A percentile compares a stretch with the other conserved stretches of the same genome.
phyloP scores from a whole-genome alignment of 2,888 invertebrate genomes.

The Acrobasis repandana region DNA sequence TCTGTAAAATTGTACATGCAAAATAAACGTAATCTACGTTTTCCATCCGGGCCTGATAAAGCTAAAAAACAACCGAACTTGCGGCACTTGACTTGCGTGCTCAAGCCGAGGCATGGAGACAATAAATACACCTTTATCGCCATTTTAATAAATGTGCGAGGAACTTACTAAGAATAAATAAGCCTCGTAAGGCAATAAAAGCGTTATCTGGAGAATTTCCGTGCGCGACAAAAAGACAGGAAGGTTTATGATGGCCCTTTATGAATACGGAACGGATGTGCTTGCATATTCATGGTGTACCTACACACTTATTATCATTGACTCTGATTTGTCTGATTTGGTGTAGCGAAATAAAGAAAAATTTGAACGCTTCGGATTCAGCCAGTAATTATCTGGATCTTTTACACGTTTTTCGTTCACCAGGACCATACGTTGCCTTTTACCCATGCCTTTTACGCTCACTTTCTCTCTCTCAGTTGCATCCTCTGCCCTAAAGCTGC shows the following conservation, averaged over 20 bases:
- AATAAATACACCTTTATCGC: conserved; percentile 79
- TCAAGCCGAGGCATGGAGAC: conserved; percentile 60
- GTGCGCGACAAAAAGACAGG: conserved; percentile 46
- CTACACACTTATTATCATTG: conserved; percentile 33
- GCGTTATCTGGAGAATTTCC: conserved; percentile 54
- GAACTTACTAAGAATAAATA: conserved; percentile 70
- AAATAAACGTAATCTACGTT: background rate
- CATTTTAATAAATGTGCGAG: conserved; percentile 77
- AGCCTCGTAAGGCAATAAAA: conserved; percentile 61
- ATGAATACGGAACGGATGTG: conserved; percentile 45
- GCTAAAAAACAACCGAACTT: conserved; percentile 28
- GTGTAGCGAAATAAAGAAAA: background rate
- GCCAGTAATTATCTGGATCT: background rate
- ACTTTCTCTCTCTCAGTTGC: too few species aligned
- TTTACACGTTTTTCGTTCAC: too few species aligned
- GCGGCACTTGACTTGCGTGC: conserved; percentile 62
- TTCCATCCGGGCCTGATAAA: background rate
- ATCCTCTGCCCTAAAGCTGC: too few species aligned
- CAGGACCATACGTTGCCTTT: too few species aligned
- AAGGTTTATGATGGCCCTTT: conserved; percentile 53
- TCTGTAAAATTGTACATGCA: background rate
- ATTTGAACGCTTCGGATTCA: background rate
- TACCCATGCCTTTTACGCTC: too few species aligned
- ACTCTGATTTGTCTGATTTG: background rate
- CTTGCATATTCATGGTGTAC: conserved; percentile 39